Evolutionary conservation across 1,140 invertebrate species (phyloP), one percentile per base, ranked within the genome.

Genomic region (Tetraneura akinire): DNA sequence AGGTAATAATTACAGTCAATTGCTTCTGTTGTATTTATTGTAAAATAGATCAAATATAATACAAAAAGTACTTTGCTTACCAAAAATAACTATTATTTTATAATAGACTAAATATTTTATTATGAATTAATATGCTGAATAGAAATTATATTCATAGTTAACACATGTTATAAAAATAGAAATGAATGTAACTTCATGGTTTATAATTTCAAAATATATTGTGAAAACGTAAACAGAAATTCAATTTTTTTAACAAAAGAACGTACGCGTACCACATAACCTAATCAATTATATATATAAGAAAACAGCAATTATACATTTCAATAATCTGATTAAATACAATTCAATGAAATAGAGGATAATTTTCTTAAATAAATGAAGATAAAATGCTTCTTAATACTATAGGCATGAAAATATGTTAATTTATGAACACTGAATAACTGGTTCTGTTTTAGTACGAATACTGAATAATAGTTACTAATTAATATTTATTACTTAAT

Each of bases 181-280:
- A 68, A 68, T 29, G 14, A 29, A 51, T 71, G 26, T 71, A n/a
- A 71, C 47, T 70, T 49, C 42, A 51, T 70, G 14, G 47, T 70
- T 70, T 49, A 49, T 49, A 49, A 49, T 49, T 49, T 49, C 6
- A 49, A 55, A 37, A 21, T 21, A 55, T 32, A 53, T 53, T n/a
- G 29, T 53, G 51, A 53, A 73, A 32, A 55, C 13, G 1, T 29
- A 55, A 42, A 57, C n/a, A 29, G 13, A 60, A 49, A 51, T 29
- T 45, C 18, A 51, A 29, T 53, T 73, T 18, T 74, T 57, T 29
- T 57, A 13, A 73, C 26, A 78, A 14, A 47, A 45, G 47, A 76
- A 23, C 4, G 1, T 42, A 47, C 21, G 16, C 23, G 14, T 14
- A 29, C 29, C n/a, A 55, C 14, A 73, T 37, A 70, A 23, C 37